Evolutionary conservation across 2,113 vertebrate species (phyloP).

Genomic region (Halcyon senegalensis): DNA sequence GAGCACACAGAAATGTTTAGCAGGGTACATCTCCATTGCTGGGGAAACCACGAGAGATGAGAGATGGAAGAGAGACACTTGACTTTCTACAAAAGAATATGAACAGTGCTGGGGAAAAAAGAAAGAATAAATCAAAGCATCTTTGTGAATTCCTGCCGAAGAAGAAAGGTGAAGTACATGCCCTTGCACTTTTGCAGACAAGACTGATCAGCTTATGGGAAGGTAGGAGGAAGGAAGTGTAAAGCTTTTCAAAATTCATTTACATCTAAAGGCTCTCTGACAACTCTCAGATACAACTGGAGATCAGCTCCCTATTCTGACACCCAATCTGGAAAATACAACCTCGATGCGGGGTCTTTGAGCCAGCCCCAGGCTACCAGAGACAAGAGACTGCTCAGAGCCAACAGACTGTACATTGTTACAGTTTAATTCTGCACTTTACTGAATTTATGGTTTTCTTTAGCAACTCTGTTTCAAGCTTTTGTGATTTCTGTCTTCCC

Average conservation of each 20-base stretch:
- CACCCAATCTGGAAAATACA: accelerated
- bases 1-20: not conserved
- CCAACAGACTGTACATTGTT: not conserved
- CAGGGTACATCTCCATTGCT: not conserved
- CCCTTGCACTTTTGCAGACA: not conserved
- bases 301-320: not conserved
- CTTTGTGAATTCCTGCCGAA: not conserved
- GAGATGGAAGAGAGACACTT: not conserved
- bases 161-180: not conserved
- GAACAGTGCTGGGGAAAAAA: not conserved
- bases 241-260: not conserved
- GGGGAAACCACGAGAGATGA: not conserved
- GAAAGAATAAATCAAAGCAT: not conserved
- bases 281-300: not conserved
- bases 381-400: not conserved
- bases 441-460: not conserved
- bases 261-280: not conserved
- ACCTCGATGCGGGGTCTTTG: not conserved
- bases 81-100: not conserved
- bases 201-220: not conserved
- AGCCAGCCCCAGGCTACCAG: not conserved
- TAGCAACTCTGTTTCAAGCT: not conserved
- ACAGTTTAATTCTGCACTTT: not conserved
- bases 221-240: not conserved
- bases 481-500: not conserved